Base-by-base conservation (phyloP, 2,797 vertebrate genomes). In the Tolypeutes matacus region DNA sequence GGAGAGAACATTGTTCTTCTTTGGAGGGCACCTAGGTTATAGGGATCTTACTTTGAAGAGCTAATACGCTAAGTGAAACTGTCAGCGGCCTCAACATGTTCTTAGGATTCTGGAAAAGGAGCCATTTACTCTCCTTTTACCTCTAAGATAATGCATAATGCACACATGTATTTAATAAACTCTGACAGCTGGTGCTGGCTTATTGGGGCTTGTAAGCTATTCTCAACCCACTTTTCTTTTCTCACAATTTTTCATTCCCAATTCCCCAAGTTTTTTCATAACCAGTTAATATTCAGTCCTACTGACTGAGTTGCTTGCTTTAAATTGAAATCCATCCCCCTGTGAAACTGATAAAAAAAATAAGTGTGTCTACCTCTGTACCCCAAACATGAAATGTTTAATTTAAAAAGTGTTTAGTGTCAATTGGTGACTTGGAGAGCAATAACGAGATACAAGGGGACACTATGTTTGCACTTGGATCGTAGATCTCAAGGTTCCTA, bases 1-100 rank as follows among this genome's bases (percentile, higher is more conserved):
- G 86, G 81, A 82, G 77, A 86, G n/a, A 80, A 42, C 51, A 29
- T 69, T 23, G 60, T 72, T 96, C 73, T 93, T 92, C 80, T 91
- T 58, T 88, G 78, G 34, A 87, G 90, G 67, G 65, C 93, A 86
- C 94, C 96, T 95, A 67, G 53, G 92, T 93, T 93, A 73, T 46
- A 90, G 42, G 95, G 46, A 56, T 89, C 91, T 77, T 93, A 73
- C 83, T 96, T 83, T 92, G 85, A 95, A 89, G 88, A 96, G 29
- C 8, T 83, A 96, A 94, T 84, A 92, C 72, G 77, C 58, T 93
- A 94, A 94, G 94, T 92, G 81, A 96, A 94, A 94, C 90, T 89
- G 95, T 86, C 88, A 81, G 65, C 92, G 70, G 46, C 78, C 76
- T 67, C 58, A 62, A 94, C 72, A 70, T 91, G 78, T 97, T 97